These are phyloP conservation scores for Chironomus striatipennis DNA, from an alignment of 1,140 invertebrate species.

Conservation along the genomic window DNA sequence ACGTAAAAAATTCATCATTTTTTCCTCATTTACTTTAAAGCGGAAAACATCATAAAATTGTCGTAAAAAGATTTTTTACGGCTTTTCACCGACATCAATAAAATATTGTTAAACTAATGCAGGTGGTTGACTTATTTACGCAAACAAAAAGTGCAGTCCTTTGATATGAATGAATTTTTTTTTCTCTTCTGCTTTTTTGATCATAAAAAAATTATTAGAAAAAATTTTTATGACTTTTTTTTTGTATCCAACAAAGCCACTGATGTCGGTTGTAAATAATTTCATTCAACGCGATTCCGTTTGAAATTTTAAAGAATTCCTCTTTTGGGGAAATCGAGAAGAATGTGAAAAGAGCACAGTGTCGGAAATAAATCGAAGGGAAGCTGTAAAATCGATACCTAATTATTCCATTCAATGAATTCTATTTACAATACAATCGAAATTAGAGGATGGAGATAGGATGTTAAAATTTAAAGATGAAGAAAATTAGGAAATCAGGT, in stretches of 20 bases:
- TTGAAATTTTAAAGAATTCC: too few species aligned
- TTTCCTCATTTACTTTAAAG: slow-evolving; percentile 15
- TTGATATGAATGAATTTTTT: background rate
- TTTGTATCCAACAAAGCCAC: background rate
- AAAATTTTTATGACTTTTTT: background rate
- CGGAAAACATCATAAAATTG: slow-evolving; percentile 12
- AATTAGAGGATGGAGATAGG: background rate
- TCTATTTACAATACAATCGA: too few species aligned
- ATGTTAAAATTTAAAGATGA: background rate
- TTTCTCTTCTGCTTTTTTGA: background rate
- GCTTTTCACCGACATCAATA: slow-evolving; percentile 4
- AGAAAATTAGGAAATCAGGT: background rate
- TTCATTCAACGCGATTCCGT: too few species aligned
- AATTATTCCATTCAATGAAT: slow-evolving; percentile 9
- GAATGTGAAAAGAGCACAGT: too few species aligned
- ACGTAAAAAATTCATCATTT: slow-evolving; percentile 9
- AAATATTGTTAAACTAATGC: slow-evolving; percentile 19
- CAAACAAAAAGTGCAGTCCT: background rate
- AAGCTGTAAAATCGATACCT: slow-evolving; percentile 12
- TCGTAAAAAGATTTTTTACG: background rate
- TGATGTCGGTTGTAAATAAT: background rate
- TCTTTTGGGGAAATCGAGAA: too few species aligned
- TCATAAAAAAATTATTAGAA: background rate
- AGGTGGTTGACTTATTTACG: slow-evolving; percentile 13
- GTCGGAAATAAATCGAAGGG: background rate